These are phyloP conservation scores for Helleia helle DNA, from an alignment of 2,888 invertebrate genomes.

Conservation along the genomic window DNA sequence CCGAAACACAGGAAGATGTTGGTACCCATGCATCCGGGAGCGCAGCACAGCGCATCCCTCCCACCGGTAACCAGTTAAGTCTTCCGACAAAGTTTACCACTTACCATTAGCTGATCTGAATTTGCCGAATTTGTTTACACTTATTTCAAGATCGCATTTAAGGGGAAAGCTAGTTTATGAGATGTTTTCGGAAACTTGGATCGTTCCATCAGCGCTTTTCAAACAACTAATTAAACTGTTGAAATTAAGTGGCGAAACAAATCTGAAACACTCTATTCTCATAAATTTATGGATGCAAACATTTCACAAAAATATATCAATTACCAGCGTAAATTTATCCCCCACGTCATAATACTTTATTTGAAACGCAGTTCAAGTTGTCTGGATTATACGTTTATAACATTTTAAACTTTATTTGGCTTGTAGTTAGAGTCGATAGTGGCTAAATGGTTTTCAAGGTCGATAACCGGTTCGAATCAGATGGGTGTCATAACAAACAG, in stretches of 20 bases:
- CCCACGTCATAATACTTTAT: neutral
- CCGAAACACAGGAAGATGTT: too few relatives aligned
- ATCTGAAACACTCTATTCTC: neutral
- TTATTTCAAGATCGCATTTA: too few relatives aligned
- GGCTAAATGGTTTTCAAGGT: neutral
- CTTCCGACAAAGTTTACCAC: too few relatives aligned
- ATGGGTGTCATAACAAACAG: neutral
- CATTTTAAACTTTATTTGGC: neutral
- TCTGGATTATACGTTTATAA: neutral
- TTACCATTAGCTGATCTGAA: too few relatives aligned
- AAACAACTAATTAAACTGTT: constrained; percentile 1
- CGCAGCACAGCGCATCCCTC: too few relatives aligned
- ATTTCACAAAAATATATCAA: neutral
- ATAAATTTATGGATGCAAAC: too few relatives aligned
- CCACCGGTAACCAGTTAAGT: too few relatives aligned
- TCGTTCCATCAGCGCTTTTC: constrained; percentile 12
- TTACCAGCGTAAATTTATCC: neutral
- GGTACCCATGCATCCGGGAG: too few relatives aligned
- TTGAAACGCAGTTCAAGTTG: neutral
- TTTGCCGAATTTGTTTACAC: too few relatives aligned
- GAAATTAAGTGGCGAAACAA: neutral
- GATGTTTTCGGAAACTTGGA: too few relatives aligned
- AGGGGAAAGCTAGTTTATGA: too few relatives aligned
- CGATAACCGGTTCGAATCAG: neutral
- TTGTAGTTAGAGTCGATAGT: neutral